These are phyloP conservation scores for Calliopum simillimum DNA, from an alignment of 2,888 invertebrate species.

Conservation along the genomic window DNA sequence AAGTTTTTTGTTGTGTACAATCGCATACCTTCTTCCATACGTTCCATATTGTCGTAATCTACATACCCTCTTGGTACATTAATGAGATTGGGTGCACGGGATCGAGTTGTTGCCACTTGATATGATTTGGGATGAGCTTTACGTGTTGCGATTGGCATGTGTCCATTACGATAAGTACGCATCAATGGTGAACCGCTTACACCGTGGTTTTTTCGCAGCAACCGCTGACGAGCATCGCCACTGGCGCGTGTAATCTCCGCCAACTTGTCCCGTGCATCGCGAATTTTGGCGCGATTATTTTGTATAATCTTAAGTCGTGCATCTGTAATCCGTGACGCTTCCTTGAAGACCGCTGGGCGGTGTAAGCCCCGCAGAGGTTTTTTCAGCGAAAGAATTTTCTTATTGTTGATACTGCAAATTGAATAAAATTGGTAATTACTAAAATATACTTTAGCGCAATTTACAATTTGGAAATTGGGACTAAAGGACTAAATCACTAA, in stretches of 20 bases:
- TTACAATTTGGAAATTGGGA: background rate
- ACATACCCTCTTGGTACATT: conserved; percentile 63
- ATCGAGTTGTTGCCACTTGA: conserved; percentile 20
- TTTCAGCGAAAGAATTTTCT: conserved; percentile 24
- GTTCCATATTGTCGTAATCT: conserved; percentile 66
- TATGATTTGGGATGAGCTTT: conserved; percentile 47
- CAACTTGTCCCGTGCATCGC: conserved; percentile 84
- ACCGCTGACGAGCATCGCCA: conserved; percentile 79
- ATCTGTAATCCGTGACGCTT: conserved; percentile 67
- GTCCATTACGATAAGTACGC: conserved; percentile 42
- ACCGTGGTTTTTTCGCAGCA: conserved; percentile 71
- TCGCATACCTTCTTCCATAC: conserved; percentile 61
- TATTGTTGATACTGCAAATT: conserved; percentile 12
- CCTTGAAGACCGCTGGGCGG: conserved; percentile 48
- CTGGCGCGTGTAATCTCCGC: conserved; percentile 79
- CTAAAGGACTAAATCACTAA: too few relatives aligned
- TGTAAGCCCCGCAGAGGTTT: conserved; percentile 45
- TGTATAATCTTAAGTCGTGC: conserved; percentile 83
- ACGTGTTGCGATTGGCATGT: conserved; percentile 60
- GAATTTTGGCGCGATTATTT: conserved; percentile 80
- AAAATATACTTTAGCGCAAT: background rate
- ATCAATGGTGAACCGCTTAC: conserved; percentile 38
- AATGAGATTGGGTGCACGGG: conserved; percentile 47
- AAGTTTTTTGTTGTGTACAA: too few relatives aligned
- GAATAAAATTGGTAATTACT: background rate